These are phyloP conservation scores for Electrona antarctica DNA, from an alignment of 2,113 vertebrate genomes.

Conservation along the genomic window DNA sequence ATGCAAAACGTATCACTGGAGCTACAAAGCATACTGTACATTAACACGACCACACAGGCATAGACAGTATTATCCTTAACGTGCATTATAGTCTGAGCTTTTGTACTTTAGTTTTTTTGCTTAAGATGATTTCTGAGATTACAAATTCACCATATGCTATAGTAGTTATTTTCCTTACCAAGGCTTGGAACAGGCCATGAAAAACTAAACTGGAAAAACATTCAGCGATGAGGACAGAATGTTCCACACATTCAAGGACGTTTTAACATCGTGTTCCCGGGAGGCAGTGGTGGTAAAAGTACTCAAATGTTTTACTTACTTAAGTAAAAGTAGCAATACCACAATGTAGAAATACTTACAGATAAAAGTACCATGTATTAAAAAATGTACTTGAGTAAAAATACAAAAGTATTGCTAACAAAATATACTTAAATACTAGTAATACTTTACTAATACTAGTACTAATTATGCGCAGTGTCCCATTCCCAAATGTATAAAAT, in stretches of 20 bases:
- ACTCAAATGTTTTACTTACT: no score
- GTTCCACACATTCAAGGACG: neutral
- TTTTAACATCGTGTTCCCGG: neutral
- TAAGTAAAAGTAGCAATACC: no score
- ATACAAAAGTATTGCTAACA: no score
- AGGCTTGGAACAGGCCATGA: neutral
- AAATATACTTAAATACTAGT: no score
- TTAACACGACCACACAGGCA: slow-evolving; percentile 4
- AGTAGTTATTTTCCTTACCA: neutral
- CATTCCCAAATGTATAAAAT: no score
- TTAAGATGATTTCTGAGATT: neutral
- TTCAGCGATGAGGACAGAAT: neutral
- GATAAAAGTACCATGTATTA: no score
- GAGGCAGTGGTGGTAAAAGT: no score
- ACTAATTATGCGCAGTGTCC: no score
- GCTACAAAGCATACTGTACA: slow-evolving; percentile 11
- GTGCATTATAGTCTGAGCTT: neutral
- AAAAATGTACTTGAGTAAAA: no score
- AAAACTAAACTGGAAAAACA: neutral
- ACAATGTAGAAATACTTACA: no score
- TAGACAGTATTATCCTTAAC: neutral
- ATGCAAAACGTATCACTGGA: slow-evolving; percentile 32
- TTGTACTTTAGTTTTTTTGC: neutral
- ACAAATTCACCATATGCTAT: neutral
- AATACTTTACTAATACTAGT: no score